phyloP scores from a whole-genome alignment of 2,797 vertebrate species.

The Sebastes cheni region DNA sequence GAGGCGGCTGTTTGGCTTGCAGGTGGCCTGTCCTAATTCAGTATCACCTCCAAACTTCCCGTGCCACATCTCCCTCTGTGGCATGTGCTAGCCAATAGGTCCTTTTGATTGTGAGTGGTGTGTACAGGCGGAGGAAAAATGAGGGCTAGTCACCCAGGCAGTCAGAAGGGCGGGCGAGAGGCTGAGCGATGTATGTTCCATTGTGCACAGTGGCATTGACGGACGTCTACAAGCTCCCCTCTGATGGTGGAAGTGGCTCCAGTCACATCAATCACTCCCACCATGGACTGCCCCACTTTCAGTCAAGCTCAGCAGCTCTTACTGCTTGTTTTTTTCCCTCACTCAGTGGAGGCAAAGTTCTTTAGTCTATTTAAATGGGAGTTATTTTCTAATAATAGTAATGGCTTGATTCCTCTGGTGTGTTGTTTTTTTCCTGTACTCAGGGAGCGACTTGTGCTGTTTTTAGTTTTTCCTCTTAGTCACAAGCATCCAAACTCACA shows the following conservation, averaged over 20 bases:
- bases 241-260: constrained; percentile 79
- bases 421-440: background rate
- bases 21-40: constrained; percentile 76
- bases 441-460: background rate
- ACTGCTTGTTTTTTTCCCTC: constrained; percentile 29
- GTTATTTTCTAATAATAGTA: constrained; percentile 52
- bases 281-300: constrained; percentile 68
- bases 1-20: constrained; percentile 55
- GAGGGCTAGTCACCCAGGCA: constrained; percentile 70
- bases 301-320: constrained; percentile 62
- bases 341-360: constrained; percentile 28
- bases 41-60: constrained; percentile 69
- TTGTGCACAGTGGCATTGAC: constrained; percentile 81
- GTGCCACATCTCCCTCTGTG: constrained; percentile 49
- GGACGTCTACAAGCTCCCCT: constrained; percentile 81
- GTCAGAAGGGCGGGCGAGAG: constrained; percentile 64
- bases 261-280: constrained; percentile 82
- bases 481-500: constrained; percentile 81
- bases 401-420: background rate
- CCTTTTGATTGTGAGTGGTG: constrained; percentile 75
- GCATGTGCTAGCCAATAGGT: constrained; percentile 72
- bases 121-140: constrained; percentile 69
- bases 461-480: constrained; percentile 25
- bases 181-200: constrained; percentile 79
- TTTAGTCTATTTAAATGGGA: constrained; percentile 40